phyloP scores from a whole-genome alignment of 2,888 invertebrate species.

The Blastobasis lacticolella region DNA sequence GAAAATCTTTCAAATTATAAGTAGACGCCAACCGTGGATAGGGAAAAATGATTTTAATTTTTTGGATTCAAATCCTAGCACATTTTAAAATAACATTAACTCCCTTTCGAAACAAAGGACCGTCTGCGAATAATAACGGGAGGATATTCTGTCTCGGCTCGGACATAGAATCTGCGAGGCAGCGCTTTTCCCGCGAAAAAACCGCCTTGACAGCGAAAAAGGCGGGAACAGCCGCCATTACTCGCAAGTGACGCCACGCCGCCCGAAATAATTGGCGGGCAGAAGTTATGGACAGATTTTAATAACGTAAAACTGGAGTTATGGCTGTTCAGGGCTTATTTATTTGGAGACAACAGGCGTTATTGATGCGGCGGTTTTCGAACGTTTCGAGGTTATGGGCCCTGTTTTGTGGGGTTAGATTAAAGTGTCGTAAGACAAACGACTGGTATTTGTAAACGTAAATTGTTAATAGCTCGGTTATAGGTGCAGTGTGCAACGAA shows the following conservation, averaged over 20 bases:
- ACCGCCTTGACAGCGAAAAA: constrained; percentile 70
- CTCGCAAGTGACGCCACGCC: constrained; percentile 76
- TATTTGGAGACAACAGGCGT: constrained; percentile 15
- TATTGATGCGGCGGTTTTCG: too few relatives aligned
- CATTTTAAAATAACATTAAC: too few relatives aligned
- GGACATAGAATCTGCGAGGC: constrained; percentile 22
- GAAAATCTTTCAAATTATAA: too few relatives aligned
- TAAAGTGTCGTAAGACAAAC: too few relatives aligned
- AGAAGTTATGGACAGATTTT: constrained; percentile 48
- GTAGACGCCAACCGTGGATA: too few relatives aligned
- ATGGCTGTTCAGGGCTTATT: constrained; percentile 23
- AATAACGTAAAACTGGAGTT: constrained; percentile 35
- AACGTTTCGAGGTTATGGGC: too few relatives aligned
- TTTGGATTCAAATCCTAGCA: too few relatives aligned
- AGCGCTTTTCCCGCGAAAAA: constrained; percentile 56
- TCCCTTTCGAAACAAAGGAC: not conserved
- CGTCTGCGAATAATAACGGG: constrained; percentile 7
- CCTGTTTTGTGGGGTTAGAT: too few relatives aligned
- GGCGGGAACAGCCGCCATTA: constrained; percentile 73
- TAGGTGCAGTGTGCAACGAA: too few relatives aligned
- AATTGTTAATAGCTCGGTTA: too few relatives aligned
- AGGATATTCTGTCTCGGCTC: constrained; percentile 9
- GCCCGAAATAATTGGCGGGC: constrained; percentile 45
- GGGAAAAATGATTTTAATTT: too few relatives aligned
- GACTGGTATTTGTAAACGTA: too few relatives aligned